Conservation (phyloP, 2,888 invertebrate genomes). For the Nemurella pictetii region DNA sequence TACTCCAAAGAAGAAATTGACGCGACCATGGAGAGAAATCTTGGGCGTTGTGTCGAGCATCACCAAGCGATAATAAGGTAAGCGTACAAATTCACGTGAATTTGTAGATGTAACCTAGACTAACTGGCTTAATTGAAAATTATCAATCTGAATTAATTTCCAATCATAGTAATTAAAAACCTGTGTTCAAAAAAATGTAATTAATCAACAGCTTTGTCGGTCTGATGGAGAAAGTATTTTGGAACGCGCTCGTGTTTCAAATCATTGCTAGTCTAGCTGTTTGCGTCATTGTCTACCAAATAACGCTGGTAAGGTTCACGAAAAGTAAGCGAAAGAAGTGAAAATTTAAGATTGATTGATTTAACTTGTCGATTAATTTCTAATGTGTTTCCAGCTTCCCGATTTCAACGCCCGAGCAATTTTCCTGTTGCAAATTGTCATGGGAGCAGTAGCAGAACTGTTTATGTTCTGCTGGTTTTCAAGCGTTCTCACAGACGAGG, state of each 20-base stretch:
- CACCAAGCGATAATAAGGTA: constrained; percentile 1
- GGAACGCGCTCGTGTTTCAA: neutral
- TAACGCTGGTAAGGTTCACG: constrained; percentile 5
- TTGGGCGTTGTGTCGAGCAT: neutral
- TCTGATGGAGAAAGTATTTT: neutral
- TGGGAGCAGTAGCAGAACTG: neutral
- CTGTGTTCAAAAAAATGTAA: neutral
- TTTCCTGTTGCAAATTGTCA: neutral
- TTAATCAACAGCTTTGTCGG: neutral
- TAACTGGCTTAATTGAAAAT: too few relatives aligned
- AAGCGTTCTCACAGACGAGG: neutral
- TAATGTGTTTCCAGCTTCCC: neutral
- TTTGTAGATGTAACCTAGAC: too few relatives aligned
- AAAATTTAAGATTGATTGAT: too few relatives aligned
- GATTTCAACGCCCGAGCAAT: neutral
- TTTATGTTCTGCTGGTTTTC: constrained; percentile 13
- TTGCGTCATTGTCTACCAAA: neutral
- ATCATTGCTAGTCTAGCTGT: neutral
- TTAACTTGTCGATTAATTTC: neutral
- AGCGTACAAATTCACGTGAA: too few relatives aligned
- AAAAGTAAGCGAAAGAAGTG: too few relatives aligned
- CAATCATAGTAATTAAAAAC: neutral
- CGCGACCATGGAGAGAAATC: neutral
- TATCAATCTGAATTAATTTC: neutral
- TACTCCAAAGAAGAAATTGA: neutral